Evolutionary conservation across 2,888 invertebrate genomes (phyloP), one percentile per base, ranked within the genome.

Genomic region (Holacanthella duospinosa): DNA sequence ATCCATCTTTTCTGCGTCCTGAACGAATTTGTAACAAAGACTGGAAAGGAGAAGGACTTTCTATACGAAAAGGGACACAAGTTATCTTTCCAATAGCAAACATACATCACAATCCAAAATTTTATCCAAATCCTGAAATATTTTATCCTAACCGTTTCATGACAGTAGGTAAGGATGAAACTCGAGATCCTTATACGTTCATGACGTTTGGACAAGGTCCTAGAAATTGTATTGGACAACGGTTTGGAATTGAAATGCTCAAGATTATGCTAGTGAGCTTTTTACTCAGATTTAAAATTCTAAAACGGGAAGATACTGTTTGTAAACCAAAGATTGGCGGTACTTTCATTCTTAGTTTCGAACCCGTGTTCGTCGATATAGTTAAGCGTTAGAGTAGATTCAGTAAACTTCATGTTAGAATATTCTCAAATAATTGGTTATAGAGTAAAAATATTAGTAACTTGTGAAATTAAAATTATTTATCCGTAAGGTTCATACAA

Each of bases 111-210:
- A 60, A 68, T 60, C 64, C 70, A n/a, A 43, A 62, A 2, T 53
- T 63, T 57, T 70, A 63, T 56, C 53, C 63, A n/a, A 64, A 69
- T 48, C 68, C 69, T 1, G 65, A 69, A 12, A 26, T 28, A 56
- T 69, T 69, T 44, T 57, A 61, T 29, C 69, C 67, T 1, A 65
- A 68, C 25, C 43, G 67, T 16, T 48, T 48, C 21, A 9, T 48
- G 48, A 9, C 48, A n/a, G 48, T 4, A 21, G n/a, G n/a, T 48
- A 48, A 48, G 48, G n/a, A n/a, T n/a, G 36, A 36, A 36, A 36
- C 36, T 9, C 36, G 48, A 4, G 48, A 48, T 21, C 48, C 48
- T 21, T 48, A 48, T 21, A 48, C 48, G 12, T 48, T n/a, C 21
- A 4, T n/a, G 12, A n/a, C 48, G n/a, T 48, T 48, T 21, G 48